A percentile compares a stretch with the other conserved stretches of the same genome.
These are phyloP conservation scores for Leptarthrus brevirostris DNA, from an alignment of 2,888 invertebrate genomes.

Conservation along the genomic window DNA sequence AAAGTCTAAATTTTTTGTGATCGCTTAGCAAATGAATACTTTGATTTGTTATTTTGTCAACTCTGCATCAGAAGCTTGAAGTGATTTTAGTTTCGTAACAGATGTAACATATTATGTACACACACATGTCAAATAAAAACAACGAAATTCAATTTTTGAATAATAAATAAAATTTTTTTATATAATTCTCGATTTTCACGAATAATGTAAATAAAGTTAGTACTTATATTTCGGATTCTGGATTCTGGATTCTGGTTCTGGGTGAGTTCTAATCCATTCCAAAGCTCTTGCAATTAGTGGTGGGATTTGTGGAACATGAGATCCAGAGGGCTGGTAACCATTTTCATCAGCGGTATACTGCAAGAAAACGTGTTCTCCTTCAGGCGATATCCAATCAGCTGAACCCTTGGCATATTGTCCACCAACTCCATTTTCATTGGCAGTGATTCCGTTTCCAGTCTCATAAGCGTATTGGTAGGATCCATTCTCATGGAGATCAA, in stretches of 20 bases:
- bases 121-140: no score
- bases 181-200: no score
- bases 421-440: slow-evolving; percentile 45
- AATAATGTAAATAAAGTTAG: no score
- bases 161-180: no score
- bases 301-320: slow-evolving; percentile 47
- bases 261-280: slow-evolving; percentile 38
- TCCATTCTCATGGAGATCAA: slow-evolving; percentile 24
- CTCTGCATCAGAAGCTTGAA: no score
- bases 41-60: no score
- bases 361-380: slow-evolving; percentile 41
- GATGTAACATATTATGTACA: no score
- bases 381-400: slow-evolving; percentile 46
- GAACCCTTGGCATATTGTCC: slow-evolving; percentile 39
- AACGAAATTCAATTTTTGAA: no score
- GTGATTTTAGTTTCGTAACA: no score
- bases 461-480: slow-evolving; percentile 41
- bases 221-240: no score
- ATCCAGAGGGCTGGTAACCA: slow-evolving; percentile 48
- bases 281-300: slow-evolving; percentile 30
- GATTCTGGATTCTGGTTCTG: slow-evolving; percentile 27
- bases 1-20: no score
- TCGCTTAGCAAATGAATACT: no score
- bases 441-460: slow-evolving; percentile 47
- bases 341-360: slow-evolving; percentile 50